A percentile compares a stretch with the other conserved stretches of the same genome.
Conservation (phyloP, 2,797 vertebrate genomes). For the Cuculus canorus region DNA sequence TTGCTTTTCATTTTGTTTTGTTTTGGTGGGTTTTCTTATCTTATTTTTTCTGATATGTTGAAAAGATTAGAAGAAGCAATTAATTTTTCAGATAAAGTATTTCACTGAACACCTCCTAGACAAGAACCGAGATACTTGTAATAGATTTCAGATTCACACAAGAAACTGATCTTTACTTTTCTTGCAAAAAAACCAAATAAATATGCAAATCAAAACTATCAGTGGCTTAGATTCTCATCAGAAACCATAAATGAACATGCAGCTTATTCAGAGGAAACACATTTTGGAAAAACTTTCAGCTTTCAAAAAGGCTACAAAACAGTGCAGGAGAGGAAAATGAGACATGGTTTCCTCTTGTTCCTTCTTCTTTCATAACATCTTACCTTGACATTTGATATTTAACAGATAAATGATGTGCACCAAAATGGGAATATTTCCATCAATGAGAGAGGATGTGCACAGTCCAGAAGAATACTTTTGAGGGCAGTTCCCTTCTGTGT, state of each 20-base stretch:
- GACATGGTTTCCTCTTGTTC: neutral
- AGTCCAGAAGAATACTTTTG: neutral
- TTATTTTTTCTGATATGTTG: neutral
- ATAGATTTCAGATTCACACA: neutral
- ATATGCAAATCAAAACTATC: constrained; percentile 22
- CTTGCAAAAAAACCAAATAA: neutral
- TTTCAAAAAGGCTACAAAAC: neutral
- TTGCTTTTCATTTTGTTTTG: neutral
- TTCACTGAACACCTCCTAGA: neutral
- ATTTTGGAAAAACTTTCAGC: neutral
- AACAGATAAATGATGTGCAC: neutral
- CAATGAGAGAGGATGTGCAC: neutral
- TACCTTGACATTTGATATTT: neutral
- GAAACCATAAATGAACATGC: neutral
- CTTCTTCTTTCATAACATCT: neutral
- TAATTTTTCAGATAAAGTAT: neutral
- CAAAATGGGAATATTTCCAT: neutral
- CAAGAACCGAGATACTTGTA: neutral
- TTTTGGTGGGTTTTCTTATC: too few species aligned
- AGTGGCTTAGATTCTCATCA: neutral
- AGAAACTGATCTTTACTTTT: neutral
- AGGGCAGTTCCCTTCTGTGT: neutral
- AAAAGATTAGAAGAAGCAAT: neutral
- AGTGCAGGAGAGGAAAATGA: neutral
- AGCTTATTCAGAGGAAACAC: neutral